Percentiles rank a stretch among this genome's conserved stretches.
phyloP scores from a whole-genome alignment of 2,113 vertebrate species.

The Hyperopisus bebe region DNA sequence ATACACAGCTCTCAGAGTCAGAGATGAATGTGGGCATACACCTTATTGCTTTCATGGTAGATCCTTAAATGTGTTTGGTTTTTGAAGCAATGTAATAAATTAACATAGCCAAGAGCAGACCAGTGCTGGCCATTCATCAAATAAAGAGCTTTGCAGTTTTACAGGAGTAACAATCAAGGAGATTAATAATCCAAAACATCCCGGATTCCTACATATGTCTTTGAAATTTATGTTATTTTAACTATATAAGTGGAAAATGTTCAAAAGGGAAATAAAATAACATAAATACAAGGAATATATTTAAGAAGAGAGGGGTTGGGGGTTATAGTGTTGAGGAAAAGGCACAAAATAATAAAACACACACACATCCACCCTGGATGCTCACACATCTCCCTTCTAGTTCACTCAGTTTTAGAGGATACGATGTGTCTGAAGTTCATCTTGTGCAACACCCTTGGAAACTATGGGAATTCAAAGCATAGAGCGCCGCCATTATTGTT shows the following conservation, averaged over 20 bases:
- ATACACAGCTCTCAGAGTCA: not conserved
- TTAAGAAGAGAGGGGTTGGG: not conserved
- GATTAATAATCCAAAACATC: not conserved
- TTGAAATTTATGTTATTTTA: not conserved
- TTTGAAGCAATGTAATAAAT: not conserved
- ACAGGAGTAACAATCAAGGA: not conserved
- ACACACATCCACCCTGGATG: not conserved
- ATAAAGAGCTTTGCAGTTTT: not conserved
- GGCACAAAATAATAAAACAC: not conserved
- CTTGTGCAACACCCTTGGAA: not conserved
- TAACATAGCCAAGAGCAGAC: not conserved
- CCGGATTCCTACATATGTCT: not conserved
- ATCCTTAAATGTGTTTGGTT: not conserved
- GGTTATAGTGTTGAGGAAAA: not conserved
- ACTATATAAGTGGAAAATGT: not conserved
- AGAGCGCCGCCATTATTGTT: not conserved
- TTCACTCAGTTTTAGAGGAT: not conserved
- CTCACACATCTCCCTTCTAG: not conserved
- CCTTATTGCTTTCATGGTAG: not conserved
- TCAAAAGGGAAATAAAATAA: not conserved
- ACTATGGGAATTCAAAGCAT: not conserved
- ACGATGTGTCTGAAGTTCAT: not conserved
- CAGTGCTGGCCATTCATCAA: not conserved
- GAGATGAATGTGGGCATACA: not conserved
- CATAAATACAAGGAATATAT: not conserved